Base-by-base conservation (phyloP, 2,888 invertebrate genomes). In the Agonopterix arenella region DNA sequence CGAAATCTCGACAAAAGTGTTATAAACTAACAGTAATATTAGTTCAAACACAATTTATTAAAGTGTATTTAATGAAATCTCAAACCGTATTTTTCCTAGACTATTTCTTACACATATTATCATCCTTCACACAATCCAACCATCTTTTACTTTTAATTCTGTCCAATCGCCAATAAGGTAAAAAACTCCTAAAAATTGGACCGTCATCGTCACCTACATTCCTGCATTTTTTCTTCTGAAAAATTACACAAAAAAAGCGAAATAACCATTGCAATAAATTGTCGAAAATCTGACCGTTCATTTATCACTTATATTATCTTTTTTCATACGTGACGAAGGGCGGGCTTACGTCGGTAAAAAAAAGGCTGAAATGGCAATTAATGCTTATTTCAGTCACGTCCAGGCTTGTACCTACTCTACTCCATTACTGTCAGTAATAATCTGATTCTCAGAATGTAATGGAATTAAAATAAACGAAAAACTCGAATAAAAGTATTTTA, bases 371-470 rank as follows among this genome's bases (percentile, higher is more conserved):
- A 67, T 57, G 46, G 62, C 68, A 72, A 75, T 76, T 76, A 74
- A 73, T 68, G 68, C 60, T 63, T 64, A 70, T 73, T 70, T 65
- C 61, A 62, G 64, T 64, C 68, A 67, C 70, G 69, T 60, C 50
- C 59, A 47, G 18, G 28, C 5, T 44, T 44, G 50, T 36, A 45
- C 8, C 28, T 28, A 28, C 28, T n/a, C 13, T 13, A 13, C 13
- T 28, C 28, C 5, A 5, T 28, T 28, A 28, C 36, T 11, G 13
- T 9, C 11, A 2, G 43, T 43, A 13, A 11, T 8, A 8, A 18
- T 45, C 36, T 11, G n/a, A 45, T 11, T 36, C 36, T 13, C 28
- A n/a, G 8, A 37, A 9, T 11, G 36, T 36, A 16, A 44, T 48
- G 36, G 36, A 37, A 48, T 18, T 11, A 43, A 11, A 28, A 7